Base-by-base conservation (phyloP, 2,888 invertebrate genomes). In the Schrankia costaestrigalis region DNA sequence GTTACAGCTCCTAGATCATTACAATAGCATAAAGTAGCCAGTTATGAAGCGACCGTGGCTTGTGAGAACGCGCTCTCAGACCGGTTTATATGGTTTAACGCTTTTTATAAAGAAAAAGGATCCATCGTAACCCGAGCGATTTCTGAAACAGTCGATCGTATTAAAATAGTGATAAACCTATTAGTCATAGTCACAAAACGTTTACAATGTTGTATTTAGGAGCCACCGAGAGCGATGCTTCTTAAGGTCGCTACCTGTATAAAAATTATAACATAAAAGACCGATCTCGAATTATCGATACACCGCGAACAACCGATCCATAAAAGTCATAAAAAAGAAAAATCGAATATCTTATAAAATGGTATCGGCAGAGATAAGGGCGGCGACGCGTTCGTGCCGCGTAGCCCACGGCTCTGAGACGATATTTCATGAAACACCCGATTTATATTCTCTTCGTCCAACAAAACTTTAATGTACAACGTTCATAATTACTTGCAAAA, bases 341-440 rank as follows among this genome's bases (percentile, higher is more conserved):
- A 79, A 78, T 77, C 61, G 71, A 74, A 73, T 82, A 78, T 80
- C 78, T 77, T 78, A 86, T 83, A 83, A 85, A 83, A 83, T 82
- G 74, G 82, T 75, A 83, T 78, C 79, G 73, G 70, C 66, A 64
- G 49, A 79, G 85, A 84, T 83, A 83, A 83, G 80, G 78, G 76
- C 74, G 73, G 78, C 73, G 77, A 72, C 75, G 76, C 71, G 64
- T 66, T 62, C 71, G 64, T 55, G 73, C 69, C 60, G 71, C 71
- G 73, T 86, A 78, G 86, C 86, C 85, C 72, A 77, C 77, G 86
- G 86, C 83, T 67, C 72, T 61, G 63, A 60, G 71, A 68, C 84
- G 76, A 83, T 86, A 82, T 84, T 86, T 84, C 81, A 84, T 77
- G 83, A 83, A 84, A 82, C 72, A 73, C 64, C 74, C 85, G 78